Conservation (phyloP, 2,797 vertebrate species). For the Phoeniculus purpureus region DNA sequence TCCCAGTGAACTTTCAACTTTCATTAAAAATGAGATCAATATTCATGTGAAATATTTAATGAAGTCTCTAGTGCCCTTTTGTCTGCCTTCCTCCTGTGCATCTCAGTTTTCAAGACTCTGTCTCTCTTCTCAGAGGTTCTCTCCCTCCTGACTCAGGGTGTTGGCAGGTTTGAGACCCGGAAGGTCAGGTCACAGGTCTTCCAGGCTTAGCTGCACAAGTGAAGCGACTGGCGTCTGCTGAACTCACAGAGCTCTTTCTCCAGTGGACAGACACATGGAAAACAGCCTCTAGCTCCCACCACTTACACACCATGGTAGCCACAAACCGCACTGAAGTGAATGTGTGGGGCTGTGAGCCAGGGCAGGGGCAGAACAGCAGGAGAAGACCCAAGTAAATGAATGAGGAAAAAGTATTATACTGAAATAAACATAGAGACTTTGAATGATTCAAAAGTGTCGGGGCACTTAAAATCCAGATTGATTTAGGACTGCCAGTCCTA, state of each 20-base stretch:
- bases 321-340: fast-evolving
- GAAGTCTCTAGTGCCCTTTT: neutral
- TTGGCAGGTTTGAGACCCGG: neutral
- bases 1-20: neutral
- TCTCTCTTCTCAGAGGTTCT: neutral
- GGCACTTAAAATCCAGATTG: constrained; percentile 25
- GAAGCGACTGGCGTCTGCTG: neutral
- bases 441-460: neutral
- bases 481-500: neutral
- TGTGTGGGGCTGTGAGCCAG: fast-evolving
- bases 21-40: constrained; percentile 4
- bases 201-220: neutral
- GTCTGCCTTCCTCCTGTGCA: neutral
- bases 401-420: neutral
- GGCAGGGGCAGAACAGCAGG: neutral
- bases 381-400: neutral
- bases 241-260: neutral
- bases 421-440: neutral
- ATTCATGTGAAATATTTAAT: neutral
- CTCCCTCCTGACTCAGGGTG: neutral
- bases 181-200: fast-evolving
- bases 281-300: neutral
- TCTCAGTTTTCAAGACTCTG: neutral
- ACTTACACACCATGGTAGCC: neutral
- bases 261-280: neutral